Conservation (phyloP, 2,113 vertebrate genomes). For the Capra hircus region DNA sequence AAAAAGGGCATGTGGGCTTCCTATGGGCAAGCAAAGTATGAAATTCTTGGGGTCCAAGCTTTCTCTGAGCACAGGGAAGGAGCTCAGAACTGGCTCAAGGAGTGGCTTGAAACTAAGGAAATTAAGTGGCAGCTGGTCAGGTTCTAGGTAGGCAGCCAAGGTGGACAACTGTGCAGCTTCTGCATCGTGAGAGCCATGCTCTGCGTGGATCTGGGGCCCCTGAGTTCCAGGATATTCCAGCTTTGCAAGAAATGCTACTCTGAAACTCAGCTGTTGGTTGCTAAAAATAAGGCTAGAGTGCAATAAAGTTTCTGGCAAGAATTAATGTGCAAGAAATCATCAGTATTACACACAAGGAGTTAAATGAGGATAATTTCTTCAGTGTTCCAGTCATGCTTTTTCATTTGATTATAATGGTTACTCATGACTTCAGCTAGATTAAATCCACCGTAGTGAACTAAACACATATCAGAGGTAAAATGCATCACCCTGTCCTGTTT, state of each 20-base stretch:
- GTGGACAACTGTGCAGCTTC: not conserved
- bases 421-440: not conserved
- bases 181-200: not conserved
- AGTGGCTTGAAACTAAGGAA: not conserved
- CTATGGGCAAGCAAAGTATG: not conserved
- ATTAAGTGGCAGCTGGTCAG: not conserved
- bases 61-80: not conserved
- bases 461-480: constrained; percentile 26
- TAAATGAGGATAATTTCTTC: not conserved
- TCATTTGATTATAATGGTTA: constrained; percentile 14
- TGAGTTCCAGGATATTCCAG: not conserved
- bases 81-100: not conserved
- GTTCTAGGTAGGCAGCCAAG: not conserved
- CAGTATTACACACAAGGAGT: not conserved
- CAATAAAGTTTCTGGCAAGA: not conserved
- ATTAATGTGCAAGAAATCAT: not conserved
- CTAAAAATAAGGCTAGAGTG: constrained; percentile 11
- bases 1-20: not conserved
- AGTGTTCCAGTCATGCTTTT: not conserved
- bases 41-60: not conserved
- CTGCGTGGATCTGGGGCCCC: not conserved
- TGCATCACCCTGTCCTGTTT: not conserved
- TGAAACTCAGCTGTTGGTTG: not conserved
- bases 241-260: constrained; percentile 19
- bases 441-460: not conserved